A percentile compares a stretch with the other conserved stretches of the same genome.
These are phyloP conservation scores for Notechis scutatus DNA, from an alignment of 2,113 vertebrate species.

Conservation along the genomic window DNA sequence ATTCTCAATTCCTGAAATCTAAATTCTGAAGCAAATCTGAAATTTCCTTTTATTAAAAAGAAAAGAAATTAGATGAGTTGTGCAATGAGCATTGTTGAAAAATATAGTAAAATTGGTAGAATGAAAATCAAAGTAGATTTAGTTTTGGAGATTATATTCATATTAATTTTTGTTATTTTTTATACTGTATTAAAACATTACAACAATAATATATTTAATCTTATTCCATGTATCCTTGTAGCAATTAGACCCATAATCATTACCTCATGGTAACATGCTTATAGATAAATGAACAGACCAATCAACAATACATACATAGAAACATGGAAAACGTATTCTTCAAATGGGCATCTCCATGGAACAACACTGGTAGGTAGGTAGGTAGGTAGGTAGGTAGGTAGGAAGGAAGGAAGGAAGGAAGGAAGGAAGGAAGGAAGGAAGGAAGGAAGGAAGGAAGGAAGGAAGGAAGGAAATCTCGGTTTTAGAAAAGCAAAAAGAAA, in stretches of 20 bases:
- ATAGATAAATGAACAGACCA: background rate
- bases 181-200: background rate
- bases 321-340: background rate
- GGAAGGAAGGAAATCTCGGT: background rate
- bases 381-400: no score
- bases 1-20: background rate
- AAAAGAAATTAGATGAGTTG: background rate
- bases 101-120: background rate
- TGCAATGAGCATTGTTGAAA: background rate
- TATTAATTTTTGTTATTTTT: background rate
- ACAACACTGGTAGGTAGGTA: background rate
- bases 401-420: background rate
- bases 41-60: background rate
- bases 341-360: background rate
- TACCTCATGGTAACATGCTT: background rate
- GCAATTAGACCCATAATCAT: background rate
- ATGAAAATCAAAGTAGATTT: background rate
- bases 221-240: background rate
- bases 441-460: background rate
- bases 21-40: background rate
- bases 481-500: background rate
- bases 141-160: background rate
- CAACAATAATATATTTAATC: background rate
- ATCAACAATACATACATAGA: background rate
- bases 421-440: background rate